Evolutionary conservation across 2,113 vertebrate genomes (phyloP).

Genomic region (Piaya cayana): DNA sequence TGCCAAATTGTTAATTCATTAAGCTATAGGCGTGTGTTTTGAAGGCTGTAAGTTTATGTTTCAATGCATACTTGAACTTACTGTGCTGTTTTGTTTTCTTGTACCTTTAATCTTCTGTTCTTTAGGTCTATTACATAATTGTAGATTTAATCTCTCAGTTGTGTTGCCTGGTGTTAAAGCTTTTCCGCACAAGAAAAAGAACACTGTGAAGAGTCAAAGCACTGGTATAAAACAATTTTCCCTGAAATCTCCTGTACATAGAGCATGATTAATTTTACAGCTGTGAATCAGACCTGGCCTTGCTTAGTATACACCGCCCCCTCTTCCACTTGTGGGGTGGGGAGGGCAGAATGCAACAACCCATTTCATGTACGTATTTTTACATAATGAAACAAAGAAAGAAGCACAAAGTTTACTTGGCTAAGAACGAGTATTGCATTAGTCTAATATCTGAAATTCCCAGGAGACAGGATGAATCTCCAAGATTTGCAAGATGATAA

Average conservation of each 20-base stretch:
- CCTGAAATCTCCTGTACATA: neutral
- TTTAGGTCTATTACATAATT: neutral
- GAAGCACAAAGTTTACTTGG: neutral
- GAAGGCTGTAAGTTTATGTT: neutral
- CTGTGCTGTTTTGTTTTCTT: neutral
- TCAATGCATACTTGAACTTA: neutral
- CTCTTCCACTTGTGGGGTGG: too few relatives aligned
- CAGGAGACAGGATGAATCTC: neutral
- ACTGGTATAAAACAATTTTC: neutral
- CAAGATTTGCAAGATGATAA: conserved; percentile 17
- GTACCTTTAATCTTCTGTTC: neutral
- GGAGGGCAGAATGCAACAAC: too few relatives aligned
- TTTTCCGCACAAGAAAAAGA: neutral
- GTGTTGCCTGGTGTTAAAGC: neutral
- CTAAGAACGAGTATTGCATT: conserved; percentile 22
- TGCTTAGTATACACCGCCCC: neutral
- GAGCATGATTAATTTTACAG: conserved; percentile 17
- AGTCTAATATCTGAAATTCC: neutral
- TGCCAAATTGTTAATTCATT: neutral
- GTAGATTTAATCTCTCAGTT: neutral
- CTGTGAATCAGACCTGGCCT: conserved; percentile 4
- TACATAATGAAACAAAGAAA: conserved; percentile 5
- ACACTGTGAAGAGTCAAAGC: neutral
- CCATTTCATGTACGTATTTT: neutral
- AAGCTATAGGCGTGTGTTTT: neutral